A percentile compares a stretch with the other conserved stretches of the same genome.
Conservation (phyloP, 2,888 invertebrate species). For the Tethea ocularis region DNA sequence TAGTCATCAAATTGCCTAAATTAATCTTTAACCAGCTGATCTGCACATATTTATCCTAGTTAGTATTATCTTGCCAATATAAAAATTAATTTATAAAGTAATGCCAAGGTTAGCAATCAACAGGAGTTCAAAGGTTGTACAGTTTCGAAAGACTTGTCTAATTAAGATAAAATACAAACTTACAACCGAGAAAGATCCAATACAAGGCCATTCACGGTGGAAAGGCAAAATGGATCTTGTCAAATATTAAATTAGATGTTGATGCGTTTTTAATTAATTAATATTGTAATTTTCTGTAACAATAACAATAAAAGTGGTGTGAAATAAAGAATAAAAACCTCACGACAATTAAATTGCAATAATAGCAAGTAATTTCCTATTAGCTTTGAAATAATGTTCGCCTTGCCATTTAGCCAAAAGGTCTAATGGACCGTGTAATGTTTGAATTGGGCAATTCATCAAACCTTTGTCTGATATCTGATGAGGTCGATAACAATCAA, state of each 20-base stretch:
- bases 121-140: slow-evolving; percentile 23
- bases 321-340: slow-evolving; percentile 13
- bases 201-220: slow-evolving; percentile 9
- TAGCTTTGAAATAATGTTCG: slow-evolving; percentile 22
- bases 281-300: background rate
- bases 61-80: background rate
- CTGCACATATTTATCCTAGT: background rate
- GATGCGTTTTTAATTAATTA: background rate
- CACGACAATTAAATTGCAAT: slow-evolving; percentile 2
- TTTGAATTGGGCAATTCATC: slow-evolving; percentile 32
- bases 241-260: background rate
- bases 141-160: slow-evolving; percentile 22
- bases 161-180: slow-evolving; percentile 17
- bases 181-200: slow-evolving; percentile 12
- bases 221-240: background rate
- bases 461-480: slow-evolving; percentile 27
- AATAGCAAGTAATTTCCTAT: background rate
- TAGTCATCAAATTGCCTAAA: background rate
- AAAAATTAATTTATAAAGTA: slow-evolving; percentile 9
- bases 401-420: slow-evolving; percentile 38
- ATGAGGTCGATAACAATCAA: slow-evolving; percentile 23
- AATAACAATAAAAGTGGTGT: background rate
- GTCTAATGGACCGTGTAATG: slow-evolving; percentile 25
- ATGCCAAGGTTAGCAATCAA: slow-evolving; percentile 12
- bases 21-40: background rate